Evolutionary conservation across 2,888 invertebrate genomes (phyloP), one percentile per base, ranked within the genome.

Genomic region (Graphium colonna): DNA sequence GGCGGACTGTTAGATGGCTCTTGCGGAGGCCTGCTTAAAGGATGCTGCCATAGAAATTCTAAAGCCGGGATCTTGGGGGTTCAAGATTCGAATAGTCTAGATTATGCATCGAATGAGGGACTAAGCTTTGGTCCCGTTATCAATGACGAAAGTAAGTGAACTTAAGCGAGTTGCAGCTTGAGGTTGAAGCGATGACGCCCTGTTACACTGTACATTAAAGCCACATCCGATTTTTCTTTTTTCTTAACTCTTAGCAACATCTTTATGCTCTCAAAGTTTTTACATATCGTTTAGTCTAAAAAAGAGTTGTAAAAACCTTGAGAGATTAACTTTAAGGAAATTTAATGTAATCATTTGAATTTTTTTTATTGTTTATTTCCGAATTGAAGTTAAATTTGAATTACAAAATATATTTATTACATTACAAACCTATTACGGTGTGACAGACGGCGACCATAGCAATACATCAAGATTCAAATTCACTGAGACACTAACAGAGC

Each of bases 1-100:
- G 95, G 96, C 65, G 97, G 97, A 56, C 91, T 96, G 55, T 90
- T 97, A 73, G 96, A 96, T 71, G 95, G 95, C 62, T 93, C 95
- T 61, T 97, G 97, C 81, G 94, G 94, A 64, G 93, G 95, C 60
- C 90, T 97, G 62, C 91, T 97, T 65, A 95, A 94, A 76, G 96
- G 96, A 62, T 97, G 97, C 91, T 97, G 97, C 83, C 95, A 95
- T 77, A 93, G 95, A 81, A 91, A 92, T 55, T 92, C 93, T 10
- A 94, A 94, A 74, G 91, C 92, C 57, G 92, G 93, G 55, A 70
- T 87, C 7, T 85, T 93, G 52, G 93, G 93, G 61, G 91, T 92
- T 55, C 92, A 90, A 71, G 93, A 93, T 65, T 92, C 91, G 56
- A 90, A 92, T 78, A 92, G 91, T 73, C 81, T 92, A 69, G 92